These are phyloP conservation scores for Camptogramma bilineatum DNA, from an alignment of 2,888 invertebrate genomes.

Conservation along the genomic window DNA sequence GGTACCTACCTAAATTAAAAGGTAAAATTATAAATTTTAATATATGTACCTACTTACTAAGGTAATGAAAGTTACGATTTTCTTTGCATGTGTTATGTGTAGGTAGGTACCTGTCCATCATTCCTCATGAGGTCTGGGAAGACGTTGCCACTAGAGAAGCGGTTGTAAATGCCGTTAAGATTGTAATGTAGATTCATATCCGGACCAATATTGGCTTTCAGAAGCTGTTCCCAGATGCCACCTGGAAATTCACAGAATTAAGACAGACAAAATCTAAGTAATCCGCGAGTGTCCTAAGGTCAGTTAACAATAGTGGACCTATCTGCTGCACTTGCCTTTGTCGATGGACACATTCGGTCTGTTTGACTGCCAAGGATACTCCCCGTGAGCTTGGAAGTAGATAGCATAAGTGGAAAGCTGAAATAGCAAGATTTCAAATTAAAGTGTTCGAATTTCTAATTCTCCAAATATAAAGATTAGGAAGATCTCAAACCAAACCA, in stretches of 20 bases:
- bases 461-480: too few relatives aligned
- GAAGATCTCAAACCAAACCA: too few relatives aligned
- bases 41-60: too few relatives aligned
- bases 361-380: slow-evolving; percentile 80
- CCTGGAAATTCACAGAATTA: slow-evolving; percentile 51
- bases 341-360: slow-evolving; percentile 70
- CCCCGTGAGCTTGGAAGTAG: slow-evolving; percentile 81
- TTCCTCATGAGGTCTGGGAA: slow-evolving; percentile 74
- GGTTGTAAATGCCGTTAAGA: slow-evolving; percentile 78
- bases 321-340: slow-evolving; percentile 69
- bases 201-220: slow-evolving; percentile 81
- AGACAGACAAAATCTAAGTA: background rate
- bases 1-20: too few relatives aligned
- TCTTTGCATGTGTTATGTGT: background rate
- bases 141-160: slow-evolving; percentile 65
- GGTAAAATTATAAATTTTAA: too few relatives aligned
- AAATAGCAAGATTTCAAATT: slow-evolving; percentile 35
- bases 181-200: slow-evolving; percentile 83
- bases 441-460: too few relatives aligned
- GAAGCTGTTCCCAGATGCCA: slow-evolving; percentile 79
- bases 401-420: slow-evolving; percentile 78
- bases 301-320: too few relatives aligned
- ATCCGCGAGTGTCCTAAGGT: too few relatives aligned
- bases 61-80: too few relatives aligned
- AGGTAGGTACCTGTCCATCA: slow-evolving; percentile 67